These are phyloP conservation scores for Drosophila kuntzei DNA, from an alignment of 2,888 invertebrate genomes.

Conservation along the genomic window DNA sequence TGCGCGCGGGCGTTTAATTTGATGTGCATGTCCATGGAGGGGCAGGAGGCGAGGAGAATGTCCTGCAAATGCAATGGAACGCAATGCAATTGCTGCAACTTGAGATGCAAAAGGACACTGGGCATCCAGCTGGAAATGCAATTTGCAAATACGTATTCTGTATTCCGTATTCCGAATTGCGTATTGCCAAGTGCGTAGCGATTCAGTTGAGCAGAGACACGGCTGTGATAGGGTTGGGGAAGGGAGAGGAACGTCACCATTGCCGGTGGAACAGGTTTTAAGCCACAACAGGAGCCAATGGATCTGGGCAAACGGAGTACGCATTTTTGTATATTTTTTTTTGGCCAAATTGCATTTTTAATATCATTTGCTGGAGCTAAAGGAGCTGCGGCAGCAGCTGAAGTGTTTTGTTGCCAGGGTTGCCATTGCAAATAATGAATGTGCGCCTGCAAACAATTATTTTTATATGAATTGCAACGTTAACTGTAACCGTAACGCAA, in stretches of 20 bases:
- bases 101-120: constrained; percentile 33
- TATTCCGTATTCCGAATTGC: constrained; percentile 37
- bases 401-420: constrained; percentile 40
- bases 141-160: constrained; percentile 72
- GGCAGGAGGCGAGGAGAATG: constrained; percentile 11
- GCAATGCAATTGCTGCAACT: constrained; percentile 68
- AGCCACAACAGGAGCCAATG: constrained; percentile 17
- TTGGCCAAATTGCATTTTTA: constrained; percentile 76
- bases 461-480: constrained; percentile 73
- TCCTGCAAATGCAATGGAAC: constrained; percentile 51
- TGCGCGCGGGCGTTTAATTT: constrained; percentile 70
- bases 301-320: constrained; percentile 30
- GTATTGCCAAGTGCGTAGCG: constrained; percentile 43
- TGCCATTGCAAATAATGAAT: constrained; percentile 69
- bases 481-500: constrained; percentile 43
- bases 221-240: not conserved
- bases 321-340: constrained; percentile 25
- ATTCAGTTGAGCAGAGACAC: constrained; percentile 15
- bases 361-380: constrained; percentile 54
- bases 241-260: not conserved
- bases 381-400: constrained; percentile 7
- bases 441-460: constrained; percentile 72
- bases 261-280: constrained; percentile 13
- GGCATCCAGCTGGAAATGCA: constrained; percentile 62
- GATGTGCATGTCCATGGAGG: constrained; percentile 50